phyloP scores from a whole-genome alignment of 2,113 vertebrate species.

The Hyla sarda region DNA sequence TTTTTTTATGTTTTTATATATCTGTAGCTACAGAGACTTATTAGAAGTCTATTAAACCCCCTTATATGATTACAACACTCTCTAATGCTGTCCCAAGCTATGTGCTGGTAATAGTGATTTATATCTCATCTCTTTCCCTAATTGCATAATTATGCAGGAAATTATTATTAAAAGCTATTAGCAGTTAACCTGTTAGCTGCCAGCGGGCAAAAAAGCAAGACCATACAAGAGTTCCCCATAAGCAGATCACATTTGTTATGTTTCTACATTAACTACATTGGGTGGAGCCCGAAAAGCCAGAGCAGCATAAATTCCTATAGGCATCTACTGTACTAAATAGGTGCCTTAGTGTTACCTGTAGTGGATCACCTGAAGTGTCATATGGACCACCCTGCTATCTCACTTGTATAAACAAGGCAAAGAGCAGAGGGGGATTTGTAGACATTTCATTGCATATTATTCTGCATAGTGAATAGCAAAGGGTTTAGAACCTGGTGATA shows the following conservation, averaged over 20 bases:
- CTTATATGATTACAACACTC: no score
- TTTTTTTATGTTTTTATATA: not conserved
- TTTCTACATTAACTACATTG: not conserved
- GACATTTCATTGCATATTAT: not conserved
- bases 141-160: slow-evolving; percentile 40
- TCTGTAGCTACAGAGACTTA: no score
- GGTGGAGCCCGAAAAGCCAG: not conserved
- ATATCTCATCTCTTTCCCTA: not conserved
- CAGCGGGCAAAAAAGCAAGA: slow-evolving; percentile 15
- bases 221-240: not conserved
- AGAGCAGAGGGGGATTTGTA: not conserved
- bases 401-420: slow-evolving; percentile 5
- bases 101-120: slow-evolving; percentile 11
- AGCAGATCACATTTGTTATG: not conserved
- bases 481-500: no score
- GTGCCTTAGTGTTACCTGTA: not conserved
- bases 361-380: no score
- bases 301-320: not conserved
- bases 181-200: slow-evolving; percentile 33
- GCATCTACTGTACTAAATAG: not conserved
- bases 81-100: not conserved
- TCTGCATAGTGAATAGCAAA: not conserved
- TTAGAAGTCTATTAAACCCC: no score
- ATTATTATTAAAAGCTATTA: not conserved
- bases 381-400: slow-evolving; percentile 1